Base-by-base conservation (phyloP, 64 coral and sea anemone genomes). In the Montipora sp. region DNA sequence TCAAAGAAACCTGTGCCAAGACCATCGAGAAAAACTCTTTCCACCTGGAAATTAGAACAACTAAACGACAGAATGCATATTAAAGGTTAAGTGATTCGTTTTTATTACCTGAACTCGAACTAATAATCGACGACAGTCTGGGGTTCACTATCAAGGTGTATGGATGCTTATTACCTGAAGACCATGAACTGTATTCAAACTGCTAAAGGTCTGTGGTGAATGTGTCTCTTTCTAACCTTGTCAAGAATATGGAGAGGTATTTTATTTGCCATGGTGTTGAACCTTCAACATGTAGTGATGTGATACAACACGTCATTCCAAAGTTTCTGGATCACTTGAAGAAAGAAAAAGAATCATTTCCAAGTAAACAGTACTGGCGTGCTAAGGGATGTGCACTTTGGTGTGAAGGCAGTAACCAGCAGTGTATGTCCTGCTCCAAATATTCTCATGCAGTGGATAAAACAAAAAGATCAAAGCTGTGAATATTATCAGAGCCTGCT, bases 91-190 rank as follows among this genome's bases (percentile, higher is more conserved):
- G 24, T 13, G 27, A 79, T 7, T 18, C 5, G 7, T 79, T 60
- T 77, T 14, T 78, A 27, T 10, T 90, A 13, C 88, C 75, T 19
- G 76, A 90, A 66, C 21, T 79, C 23, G 76, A 90, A 48, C 23
- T 90, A 13, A 66, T 90, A 36, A 47, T 90, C 55, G 87, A 89
- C 79, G 59, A 90, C 45, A 67, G 88, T 80, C 77, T 90, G 57
- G 88, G 88, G 22, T 90, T 80, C 45, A 90, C 88, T 59, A 47
- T 90, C 27, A 65, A 65, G 50, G 75, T 80, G 20, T 90, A 65
- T 80, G 88, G 88, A 46, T 80, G 88, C 21, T 80, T 80, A 47
- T 67, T 90, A 61, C 76, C 75, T 5, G 75, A 80, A 47, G 75
- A 90, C 57, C 88, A 80, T 14, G 60, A 69, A 48, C 82, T 93